phyloP scores from a whole-genome alignment of 2,888 invertebrate species.

The Antheraea yamamai region DNA sequence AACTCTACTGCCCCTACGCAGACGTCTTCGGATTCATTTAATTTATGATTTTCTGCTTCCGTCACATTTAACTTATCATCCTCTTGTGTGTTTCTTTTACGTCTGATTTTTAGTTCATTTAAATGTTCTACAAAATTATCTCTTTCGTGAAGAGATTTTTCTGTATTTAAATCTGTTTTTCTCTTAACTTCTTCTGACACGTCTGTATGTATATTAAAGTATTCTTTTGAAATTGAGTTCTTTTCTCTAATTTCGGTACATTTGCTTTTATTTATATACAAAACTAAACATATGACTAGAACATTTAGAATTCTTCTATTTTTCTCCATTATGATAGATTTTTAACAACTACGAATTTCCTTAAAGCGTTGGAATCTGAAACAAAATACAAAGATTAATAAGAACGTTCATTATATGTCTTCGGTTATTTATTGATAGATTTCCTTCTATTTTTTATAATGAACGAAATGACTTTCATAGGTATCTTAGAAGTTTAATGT shows the following conservation, averaged over 20 bases:
- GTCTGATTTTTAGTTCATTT: neutral
- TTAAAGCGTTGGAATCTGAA: neutral
- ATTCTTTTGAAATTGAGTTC: neutral
- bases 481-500: too few relatives aligned
- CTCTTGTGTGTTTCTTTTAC: conserved; percentile 18
- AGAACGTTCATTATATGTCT: neutral
- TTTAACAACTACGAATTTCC: neutral
- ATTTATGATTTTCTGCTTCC: conserved; percentile 21
- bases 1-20: conserved; percentile 71
- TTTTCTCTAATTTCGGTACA: neutral
- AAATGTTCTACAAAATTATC: conserved; percentile 1
- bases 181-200: neutral
- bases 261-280: neutral
- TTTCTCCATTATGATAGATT: neutral
- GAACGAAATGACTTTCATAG: too few relatives aligned
- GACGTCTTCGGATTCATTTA: conserved; percentile 36
- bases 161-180: conserved; percentile 5
- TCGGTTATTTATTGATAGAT: too few relatives aligned
- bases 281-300: neutral
- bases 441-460: too few relatives aligned
- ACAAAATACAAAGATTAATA: neutral
- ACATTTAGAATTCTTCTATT: neutral
- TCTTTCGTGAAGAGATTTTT: neutral
- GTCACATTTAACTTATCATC: conserved; percentile 3
- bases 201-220: neutral